Evolutionary conservation across 2,888 invertebrate species (phyloP), one percentile per base, ranked within the genome.

Genomic region (Drosophila kuntzei): DNA sequence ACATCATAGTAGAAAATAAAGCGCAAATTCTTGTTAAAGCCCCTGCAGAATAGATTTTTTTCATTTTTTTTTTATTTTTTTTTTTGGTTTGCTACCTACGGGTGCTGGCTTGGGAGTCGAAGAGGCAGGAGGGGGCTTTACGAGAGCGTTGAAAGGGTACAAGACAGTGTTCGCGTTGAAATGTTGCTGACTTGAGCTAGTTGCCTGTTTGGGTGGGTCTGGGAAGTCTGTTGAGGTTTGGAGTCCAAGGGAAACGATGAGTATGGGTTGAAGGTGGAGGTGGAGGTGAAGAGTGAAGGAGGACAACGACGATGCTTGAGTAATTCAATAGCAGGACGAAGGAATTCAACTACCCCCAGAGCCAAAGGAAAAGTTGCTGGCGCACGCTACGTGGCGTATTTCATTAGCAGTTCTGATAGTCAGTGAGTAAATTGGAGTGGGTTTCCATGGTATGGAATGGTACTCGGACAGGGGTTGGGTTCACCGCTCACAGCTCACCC

Each of bases 121-220:
- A 44, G 27, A 5, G 43, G 49, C 59, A 34, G 6, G 39, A 39
- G 29, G 41, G 37, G 39, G 50, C 25, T 53, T 61, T 49, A 68
- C 54, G 47, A 71, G 76, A 60, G 76, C 71, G 88, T 71, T 84
- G 76, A 89, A 84, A 89, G 89, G 83, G 89, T 88, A 79, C 88
- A 89, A 89, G 88, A 79, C 82, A 82, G 63, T 71, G 82, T 68
- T 58, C 76, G 58, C 62, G 70, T 68, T 79, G 76, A 83, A 83
- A 83, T 89, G 83, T 87, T 88, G 88, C 89, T 85, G 89, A 89
- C 83, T 89, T 79, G 89, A 88, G 89, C 82, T 78, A 80, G 81
- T 84, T 76, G 71, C 71, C 39, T 37, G 58, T 47, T 46, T 44
- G 62, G 78, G 67, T 44, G 62, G 78, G 67, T 65, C 18, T 51